Evolutionary conservation across 2,113 vertebrate genomes (phyloP), one percentile per base, ranked within the genome.

Genomic region (Argyrosomus japonicus): DNA sequence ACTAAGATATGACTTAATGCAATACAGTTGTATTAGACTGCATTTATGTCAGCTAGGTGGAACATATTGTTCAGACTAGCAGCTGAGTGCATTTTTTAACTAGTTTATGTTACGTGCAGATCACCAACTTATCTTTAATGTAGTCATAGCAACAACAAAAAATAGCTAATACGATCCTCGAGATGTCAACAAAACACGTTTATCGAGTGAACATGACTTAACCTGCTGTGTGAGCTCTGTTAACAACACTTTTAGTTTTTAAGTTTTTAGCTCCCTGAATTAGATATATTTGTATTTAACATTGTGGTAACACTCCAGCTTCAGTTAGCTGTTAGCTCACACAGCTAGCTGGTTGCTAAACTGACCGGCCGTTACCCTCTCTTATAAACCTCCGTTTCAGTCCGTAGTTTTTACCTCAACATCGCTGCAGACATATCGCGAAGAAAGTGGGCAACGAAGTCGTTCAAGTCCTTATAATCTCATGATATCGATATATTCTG

Each of bases 351-450:
- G 8, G 17, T 0, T 17, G 85, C 83, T 88, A 82, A 77, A 73
- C 63, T 82, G 84, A 23, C 36, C 63, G 2, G 15, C 11, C 1
- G 9, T 65, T 15, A 27, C 6, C 5, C 0, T 53, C 10, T 6
- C 3, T 9, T 13, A 40, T 2, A 19, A 9, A 47, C 51, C 2
- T 21, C 21, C 4, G 36, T 13, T 56, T 73, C 15, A 36, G 23
- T 7, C 8, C 19, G 0, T 9, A 15, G 12, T 32, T 54, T 84
- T 89, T 91, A 94, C 93, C 92, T 93, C 63, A 92, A 45, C 58
- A 47, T 89, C n/a, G 64, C 86, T 32, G 86, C 68, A 57, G 87
- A 91, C 88, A 92, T 91, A 3, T 79, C 63, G 60, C 18, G 15
- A 63, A 50, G 45, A 23, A 9, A 15, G 17, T 3, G 47, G 77